Evolutionary conservation across 1,140 invertebrate species (phyloP).

Genomic region (Penaeus japonicus): DNA sequence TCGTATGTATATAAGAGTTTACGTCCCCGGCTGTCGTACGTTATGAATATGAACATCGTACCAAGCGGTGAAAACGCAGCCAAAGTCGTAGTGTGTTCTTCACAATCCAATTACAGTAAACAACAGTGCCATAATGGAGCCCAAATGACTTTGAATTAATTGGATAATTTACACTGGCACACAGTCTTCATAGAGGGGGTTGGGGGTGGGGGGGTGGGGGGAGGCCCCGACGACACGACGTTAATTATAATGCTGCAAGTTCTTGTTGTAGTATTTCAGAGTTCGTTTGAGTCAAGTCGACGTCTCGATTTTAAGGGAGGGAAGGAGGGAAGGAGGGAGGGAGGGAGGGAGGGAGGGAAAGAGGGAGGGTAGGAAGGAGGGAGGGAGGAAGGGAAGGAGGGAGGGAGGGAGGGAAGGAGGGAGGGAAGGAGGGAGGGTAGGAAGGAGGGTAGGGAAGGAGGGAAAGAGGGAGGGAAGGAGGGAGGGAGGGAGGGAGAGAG

Average conservation of each 20-base stretch:
- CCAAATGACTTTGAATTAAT: slow-evolving; percentile 56
- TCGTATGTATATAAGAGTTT: no score
- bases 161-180: slow-evolving; percentile 55
- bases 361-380: no score
- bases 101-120: slow-evolving; percentile 56
- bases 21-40: not conserved
- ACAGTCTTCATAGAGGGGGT: slow-evolving; percentile 48
- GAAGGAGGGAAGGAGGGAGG: no score
- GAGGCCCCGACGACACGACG: slow-evolving; percentile 30
- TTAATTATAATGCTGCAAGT: slow-evolving; percentile 38
- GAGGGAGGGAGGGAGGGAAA: no score
- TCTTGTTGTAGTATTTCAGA: slow-evolving; percentile 2
- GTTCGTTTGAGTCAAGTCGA: slow-evolving; percentile 7
- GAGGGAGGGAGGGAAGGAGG: no score
- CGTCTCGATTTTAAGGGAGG: no score
- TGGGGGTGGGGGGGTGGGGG: no score
- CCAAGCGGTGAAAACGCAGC: slow-evolving; percentile 19
- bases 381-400: no score
- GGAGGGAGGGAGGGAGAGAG: no score
- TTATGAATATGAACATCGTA: slow-evolving; percentile 26
- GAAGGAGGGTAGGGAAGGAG: no score
- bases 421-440: no score
- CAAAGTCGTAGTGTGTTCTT: slow-evolving; percentile 43
- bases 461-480: no score
- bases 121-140: slow-evolving; percentile 53